Evolutionary conservation across 2,797 vertebrate genomes (phyloP), one percentile per base, ranked within the genome.

Genomic region (Arctocebus calabarensis): DNA sequence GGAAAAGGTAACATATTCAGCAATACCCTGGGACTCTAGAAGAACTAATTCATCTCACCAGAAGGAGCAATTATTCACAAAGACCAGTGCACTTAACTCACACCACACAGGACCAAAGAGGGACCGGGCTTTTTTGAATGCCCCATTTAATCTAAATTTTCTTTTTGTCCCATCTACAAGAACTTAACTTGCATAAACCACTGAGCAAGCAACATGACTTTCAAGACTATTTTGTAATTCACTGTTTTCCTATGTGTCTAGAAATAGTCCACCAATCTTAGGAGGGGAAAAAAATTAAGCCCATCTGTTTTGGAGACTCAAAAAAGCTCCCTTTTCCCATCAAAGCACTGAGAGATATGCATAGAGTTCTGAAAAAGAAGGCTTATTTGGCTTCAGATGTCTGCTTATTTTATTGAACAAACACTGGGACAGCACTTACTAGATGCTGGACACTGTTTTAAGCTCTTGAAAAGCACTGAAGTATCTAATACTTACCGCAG

Each of bases 151-250:
- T 94, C 95, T 93, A 94, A 96, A 90, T 93, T 95, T 95, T 81
- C 77, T 98, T 98, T 97, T 94, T 96, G 95, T 98, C 96, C 96
- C 94, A 97, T 96, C 96, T 96, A 92, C 79, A 97, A 96, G 97
- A 97, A 97, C 94, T 96, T 97, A 98, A 97, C 97, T 98, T 97
- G 96, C 96, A 97, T 96, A 97, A 98, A 97, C 97, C 97, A 97
- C 97, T 97, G 96, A 97, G 97, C 97, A 96, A 98, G 95, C 94
- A 97, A 95, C 97, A 97, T 94, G 96, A 97, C 94, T 92, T 97
- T 96, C 20, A 29, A 97, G 96, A 93, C 94, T 96, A 93, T 92
- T 88, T 96, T 96, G 94, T 94, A 97, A 96, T 97, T 98, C 97
- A 84, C 96, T 97, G 97, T 97, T 97, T 96, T 97, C 97, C 96